These are phyloP conservation scores for Papilio elwesi DNA, from an alignment of 2,888 invertebrate genomes.

Conservation along the genomic window DNA sequence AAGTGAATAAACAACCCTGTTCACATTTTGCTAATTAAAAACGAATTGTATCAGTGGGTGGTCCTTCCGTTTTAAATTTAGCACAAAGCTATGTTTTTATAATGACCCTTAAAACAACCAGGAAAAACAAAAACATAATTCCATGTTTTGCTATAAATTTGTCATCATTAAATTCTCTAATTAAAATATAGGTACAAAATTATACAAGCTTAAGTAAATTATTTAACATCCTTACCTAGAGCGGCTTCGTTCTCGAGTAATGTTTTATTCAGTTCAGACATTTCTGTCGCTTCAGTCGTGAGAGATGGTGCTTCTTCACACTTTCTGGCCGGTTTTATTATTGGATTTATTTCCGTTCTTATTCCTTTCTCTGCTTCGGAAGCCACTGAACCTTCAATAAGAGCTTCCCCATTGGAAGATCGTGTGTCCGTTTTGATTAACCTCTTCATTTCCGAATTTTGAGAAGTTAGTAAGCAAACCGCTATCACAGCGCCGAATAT, in stretches of 20 bases:
- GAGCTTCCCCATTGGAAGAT: constrained; percentile 86
- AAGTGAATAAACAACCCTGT: not conserved
- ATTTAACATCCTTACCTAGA: constrained; percentile 83
- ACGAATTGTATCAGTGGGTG: not conserved
- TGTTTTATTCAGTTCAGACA: constrained; percentile 91
- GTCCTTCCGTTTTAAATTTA: not conserved
- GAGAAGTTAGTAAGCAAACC: constrained; percentile 83
- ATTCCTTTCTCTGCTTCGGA: constrained; percentile 92
- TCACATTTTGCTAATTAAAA: constrained; percentile 1
- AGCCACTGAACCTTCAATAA: constrained; percentile 88
- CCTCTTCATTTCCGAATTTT: constrained; percentile 81
- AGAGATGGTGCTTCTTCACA: constrained; percentile 88
- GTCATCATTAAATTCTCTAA: not conserved
- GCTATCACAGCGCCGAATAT: constrained; percentile 76
- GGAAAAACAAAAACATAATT: not conserved
- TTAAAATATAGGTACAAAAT: not conserved
- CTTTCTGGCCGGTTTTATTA: constrained; percentile 90
- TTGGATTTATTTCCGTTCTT: constrained; percentile 91
- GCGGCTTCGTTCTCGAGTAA: constrained; percentile 90
- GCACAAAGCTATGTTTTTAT: not conserved
- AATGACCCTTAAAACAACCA: not conserved
- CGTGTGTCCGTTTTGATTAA: constrained; percentile 85
- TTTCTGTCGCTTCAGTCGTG: constrained; percentile 88
- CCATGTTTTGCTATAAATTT: not conserved
- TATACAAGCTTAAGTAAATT: not conserved